A percentile compares a stretch with the other conserved stretches of the same genome.
phyloP scores from a whole-genome alignment of 2,113 vertebrate genomes.

The Callorhinus ursinus region DNA sequence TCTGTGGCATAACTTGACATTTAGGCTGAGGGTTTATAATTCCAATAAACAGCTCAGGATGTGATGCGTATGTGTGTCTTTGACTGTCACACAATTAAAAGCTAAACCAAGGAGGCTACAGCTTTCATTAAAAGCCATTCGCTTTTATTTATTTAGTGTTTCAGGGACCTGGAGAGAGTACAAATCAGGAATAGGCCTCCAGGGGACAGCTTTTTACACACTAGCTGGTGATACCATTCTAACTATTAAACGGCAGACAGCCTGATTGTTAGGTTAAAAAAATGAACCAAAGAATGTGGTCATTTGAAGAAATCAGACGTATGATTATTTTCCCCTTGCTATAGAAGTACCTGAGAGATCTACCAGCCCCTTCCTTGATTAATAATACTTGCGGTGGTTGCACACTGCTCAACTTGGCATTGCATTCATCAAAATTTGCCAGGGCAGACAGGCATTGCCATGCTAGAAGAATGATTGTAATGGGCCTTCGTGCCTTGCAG shows the following conservation, averaged over 20 bases:
- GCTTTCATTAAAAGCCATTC: constrained; percentile 62
- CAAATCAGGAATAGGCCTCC: background rate
- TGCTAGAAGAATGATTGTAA: constrained; percentile 58
- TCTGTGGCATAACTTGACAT: constrained; percentile 67
- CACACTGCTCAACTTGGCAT: constrained; percentile 78
- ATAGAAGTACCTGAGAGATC: constrained; percentile 18
- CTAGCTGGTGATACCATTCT: background rate
- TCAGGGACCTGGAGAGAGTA: background rate
- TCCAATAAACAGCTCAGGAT: constrained; percentile 49
- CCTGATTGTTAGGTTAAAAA: constrained; percentile 49
- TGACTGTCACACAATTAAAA: constrained; percentile 50
- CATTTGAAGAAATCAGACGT: constrained; percentile 62
- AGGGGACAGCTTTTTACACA: constrained; percentile 51
- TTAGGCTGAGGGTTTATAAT: constrained; percentile 62
- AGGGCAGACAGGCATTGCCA: constrained; percentile 80
- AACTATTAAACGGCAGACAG: background rate
- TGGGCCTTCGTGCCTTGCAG: constrained; percentile 37
- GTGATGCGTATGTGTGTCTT: constrained; percentile 19
- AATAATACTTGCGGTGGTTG: constrained; percentile 57
- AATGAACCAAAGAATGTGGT: constrained; percentile 52
- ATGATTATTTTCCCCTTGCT: constrained; percentile 59
- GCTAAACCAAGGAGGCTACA: background rate
- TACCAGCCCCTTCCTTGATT: constrained; percentile 73
- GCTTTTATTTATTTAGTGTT: constrained; percentile 65
- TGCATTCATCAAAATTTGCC: constrained; percentile 87